A percentile compares a stretch with the other conserved stretches of the same genome.
These are phyloP conservation scores for Hyaena hyaena DNA, from an alignment of 2,113 vertebrate species.

Conservation along the genomic window DNA sequence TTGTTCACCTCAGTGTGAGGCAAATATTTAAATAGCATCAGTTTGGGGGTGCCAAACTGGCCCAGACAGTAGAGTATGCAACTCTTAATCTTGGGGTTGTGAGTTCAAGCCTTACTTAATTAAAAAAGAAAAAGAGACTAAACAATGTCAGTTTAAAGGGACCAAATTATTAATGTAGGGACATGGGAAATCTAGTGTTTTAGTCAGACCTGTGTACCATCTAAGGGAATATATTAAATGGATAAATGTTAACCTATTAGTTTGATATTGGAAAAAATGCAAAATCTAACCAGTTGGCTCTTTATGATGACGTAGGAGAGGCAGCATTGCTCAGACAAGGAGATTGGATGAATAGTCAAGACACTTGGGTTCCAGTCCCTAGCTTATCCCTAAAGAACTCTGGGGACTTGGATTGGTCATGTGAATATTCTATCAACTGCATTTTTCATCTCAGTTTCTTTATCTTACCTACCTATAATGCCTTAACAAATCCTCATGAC, in stretches of 20 bases:
- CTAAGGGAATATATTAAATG: not conserved
- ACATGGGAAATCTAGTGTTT: not conserved
- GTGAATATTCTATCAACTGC: not conserved
- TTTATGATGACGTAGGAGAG: not conserved
- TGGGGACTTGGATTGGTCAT: not conserved
- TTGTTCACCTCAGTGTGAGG: not conserved
- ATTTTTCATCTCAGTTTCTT: conserved; percentile 20
- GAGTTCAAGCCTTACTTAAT: not conserved
- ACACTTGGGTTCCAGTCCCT: not conserved
- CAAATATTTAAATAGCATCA: conserved; percentile 40
- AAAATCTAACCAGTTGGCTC: not conserved
- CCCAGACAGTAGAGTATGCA: too few relatives aligned
- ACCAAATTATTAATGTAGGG: not conserved
- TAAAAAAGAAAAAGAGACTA: not conserved
- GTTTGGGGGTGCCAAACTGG: not conserved
- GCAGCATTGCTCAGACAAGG: not conserved
- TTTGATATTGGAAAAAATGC: not conserved
- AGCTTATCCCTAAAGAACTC: not conserved
- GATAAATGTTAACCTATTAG: not conserved
- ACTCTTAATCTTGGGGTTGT: not conserved
- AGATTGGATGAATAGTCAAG: not conserved
- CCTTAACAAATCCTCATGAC: not conserved
- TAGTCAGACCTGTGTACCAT: not conserved
- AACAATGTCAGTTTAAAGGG: conserved; percentile 6
- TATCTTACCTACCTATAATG: not conserved